A percentile compares a stretch with the other conserved stretches of the same genome.
Conservation (phyloP, 1,140 invertebrate species). For the Drosophila oshimai region DNA sequence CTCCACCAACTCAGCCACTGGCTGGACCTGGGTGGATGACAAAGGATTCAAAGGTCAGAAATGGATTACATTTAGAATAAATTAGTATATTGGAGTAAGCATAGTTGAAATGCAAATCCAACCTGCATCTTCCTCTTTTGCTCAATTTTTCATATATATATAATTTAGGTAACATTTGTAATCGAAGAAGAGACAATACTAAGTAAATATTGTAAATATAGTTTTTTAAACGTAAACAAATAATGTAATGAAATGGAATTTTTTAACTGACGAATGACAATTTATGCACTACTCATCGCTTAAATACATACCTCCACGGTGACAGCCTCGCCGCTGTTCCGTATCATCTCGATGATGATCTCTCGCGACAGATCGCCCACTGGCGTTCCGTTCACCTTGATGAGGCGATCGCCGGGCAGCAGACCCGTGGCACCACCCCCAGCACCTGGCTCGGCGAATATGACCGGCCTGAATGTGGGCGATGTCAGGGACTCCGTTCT, state of each 20-base stretch:
- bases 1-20: constrained; percentile 93
- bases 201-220: too few species aligned
- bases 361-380: constrained; percentile 94
- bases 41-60: not conserved
- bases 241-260: too few species aligned
- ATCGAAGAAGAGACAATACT: too few species aligned
- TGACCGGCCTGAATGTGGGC: constrained; percentile 87
- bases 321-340: constrained; percentile 91
- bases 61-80: too few species aligned
- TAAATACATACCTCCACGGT: constrained; percentile 90
- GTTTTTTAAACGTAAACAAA: too few species aligned
- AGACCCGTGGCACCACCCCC: constrained; percentile 91
- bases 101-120: too few species aligned
- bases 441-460: constrained; percentile 96
- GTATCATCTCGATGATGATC: constrained; percentile 96
- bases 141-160: too few species aligned
- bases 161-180: too few species aligned
- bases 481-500: constrained; percentile 82
- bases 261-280: too few species aligned
- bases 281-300: too few species aligned
- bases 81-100: too few species aligned
- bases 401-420: constrained; percentile 94
- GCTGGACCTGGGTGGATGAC: constrained; percentile 86
- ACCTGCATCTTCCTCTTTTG: too few species aligned
- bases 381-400: constrained; percentile 94